Conservation (phyloP, 1,140 invertebrate genomes). For the Hylaeus volcanicus region DNA sequence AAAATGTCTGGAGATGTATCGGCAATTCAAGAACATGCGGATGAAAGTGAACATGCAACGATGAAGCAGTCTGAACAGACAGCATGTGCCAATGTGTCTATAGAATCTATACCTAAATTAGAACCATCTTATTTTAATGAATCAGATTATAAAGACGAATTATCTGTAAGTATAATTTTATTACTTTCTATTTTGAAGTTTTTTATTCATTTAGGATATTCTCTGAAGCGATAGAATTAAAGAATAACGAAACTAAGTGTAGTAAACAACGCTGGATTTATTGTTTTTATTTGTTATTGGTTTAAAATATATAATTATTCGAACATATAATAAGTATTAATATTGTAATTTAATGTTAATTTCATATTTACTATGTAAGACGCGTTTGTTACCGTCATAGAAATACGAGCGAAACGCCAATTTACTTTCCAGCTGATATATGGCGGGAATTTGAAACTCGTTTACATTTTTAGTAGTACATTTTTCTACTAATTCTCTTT, state of each 20-base stretch:
- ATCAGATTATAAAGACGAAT: not conserved
- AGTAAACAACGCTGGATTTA: not conserved
- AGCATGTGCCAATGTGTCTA: not conserved
- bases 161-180: slow-evolving; percentile 6
- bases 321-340: not conserved
- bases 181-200: not conserved
- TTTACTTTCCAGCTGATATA: not conserved
- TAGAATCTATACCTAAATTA: slow-evolving; percentile 22
- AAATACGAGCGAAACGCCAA: not conserved
- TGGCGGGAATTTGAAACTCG: slow-evolving; percentile 26
- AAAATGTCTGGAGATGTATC: slow-evolving; percentile 7
- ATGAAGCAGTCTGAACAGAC: not conserved
- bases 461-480: not conserved
- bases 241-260: not conserved
- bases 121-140: not conserved
- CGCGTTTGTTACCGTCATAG: not conserved
- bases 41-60: not conserved
- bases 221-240: not conserved
- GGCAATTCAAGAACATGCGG: not conserved
- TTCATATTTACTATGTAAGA: not conserved
- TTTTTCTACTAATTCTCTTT: no score
- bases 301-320: not conserved
- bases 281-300: not conserved
- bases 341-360: no score
- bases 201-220: not conserved